phyloP scores from a whole-genome alignment of 2,888 invertebrate genomes.

The Rutpela maculata region DNA sequence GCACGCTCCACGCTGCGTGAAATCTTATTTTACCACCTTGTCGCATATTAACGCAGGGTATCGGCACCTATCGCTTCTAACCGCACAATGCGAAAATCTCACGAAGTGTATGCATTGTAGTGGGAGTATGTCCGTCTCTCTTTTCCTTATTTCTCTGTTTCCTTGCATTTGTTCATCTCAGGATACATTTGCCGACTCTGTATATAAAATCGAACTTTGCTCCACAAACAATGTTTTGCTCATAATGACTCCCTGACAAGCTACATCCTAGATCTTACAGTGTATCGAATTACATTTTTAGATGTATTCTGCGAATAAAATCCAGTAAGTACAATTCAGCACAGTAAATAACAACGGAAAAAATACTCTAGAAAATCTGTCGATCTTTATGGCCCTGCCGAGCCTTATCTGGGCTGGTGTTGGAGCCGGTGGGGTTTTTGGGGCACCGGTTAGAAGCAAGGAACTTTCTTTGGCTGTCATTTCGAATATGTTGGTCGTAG shows the following conservation, averaged over 20 bases:
- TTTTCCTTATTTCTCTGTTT: too few species aligned
- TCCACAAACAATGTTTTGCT: too few species aligned
- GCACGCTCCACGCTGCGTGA: too few species aligned
- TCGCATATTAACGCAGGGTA: too few species aligned
- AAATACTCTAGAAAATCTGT: conserved; percentile 82
- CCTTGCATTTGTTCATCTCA: too few species aligned
- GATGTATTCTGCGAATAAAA: conserved; percentile 83
- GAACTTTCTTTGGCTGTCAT: conserved; percentile 74
- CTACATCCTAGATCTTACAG: not conserved
- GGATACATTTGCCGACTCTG: too few species aligned
- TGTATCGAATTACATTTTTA: conserved; percentile 67
- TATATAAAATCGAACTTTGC: too few species aligned
- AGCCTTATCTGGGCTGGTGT: conserved; percentile 78
- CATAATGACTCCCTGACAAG: not conserved
- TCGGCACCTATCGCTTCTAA: too few species aligned
- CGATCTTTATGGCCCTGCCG: conserved; percentile 82
- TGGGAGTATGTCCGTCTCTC: too few species aligned
- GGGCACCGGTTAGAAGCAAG: conserved; percentile 69
- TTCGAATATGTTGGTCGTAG: conserved; percentile 77
- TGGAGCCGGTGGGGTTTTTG: conserved; percentile 60
- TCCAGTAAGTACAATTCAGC: conserved; percentile 84
- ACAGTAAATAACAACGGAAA: conserved; percentile 83
- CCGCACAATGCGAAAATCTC: too few species aligned
- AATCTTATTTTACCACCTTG: too few species aligned
- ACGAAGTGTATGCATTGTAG: too few species aligned